These are phyloP conservation scores for Megaceryle torquata DNA, from an alignment of 2,113 vertebrate species.

Conservation along the genomic window DNA sequence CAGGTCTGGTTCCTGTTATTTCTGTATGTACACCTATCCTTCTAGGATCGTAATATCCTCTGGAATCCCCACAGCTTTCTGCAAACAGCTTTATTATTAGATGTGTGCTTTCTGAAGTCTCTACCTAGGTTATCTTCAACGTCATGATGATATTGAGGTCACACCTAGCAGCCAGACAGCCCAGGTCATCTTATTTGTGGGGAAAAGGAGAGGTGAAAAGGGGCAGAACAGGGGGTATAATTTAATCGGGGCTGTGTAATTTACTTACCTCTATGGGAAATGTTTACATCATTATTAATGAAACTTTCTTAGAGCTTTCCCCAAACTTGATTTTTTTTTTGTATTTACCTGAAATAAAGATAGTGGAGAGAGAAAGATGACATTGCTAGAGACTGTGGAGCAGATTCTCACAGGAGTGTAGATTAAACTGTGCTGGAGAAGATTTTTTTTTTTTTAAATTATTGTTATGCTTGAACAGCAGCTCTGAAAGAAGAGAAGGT, in stretches of 20 bases:
- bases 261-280: neutral
- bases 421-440: neutral
- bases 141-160: neutral
- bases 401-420: neutral
- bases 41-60: neutral
- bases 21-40: neutral
- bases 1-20: neutral
- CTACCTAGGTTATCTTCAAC: neutral
- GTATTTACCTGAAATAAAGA: neutral
- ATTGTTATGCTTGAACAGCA: neutral
- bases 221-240: neutral
- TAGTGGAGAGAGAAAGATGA: neutral
- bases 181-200: neutral
- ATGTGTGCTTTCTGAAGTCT: neutral
- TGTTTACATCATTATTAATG: neutral
- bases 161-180: neutral
- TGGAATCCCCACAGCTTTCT: neutral
- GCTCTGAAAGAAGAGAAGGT: neutral
- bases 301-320: neutral
- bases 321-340: neutral
- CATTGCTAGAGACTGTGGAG: neutral
- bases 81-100: constrained; percentile 7
- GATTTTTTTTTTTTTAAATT: neutral
- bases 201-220: neutral
- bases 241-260: neutral